Evolutionary conservation across 1,140 invertebrate species (phyloP).

Genomic region (Drosophila erecta): DNA sequence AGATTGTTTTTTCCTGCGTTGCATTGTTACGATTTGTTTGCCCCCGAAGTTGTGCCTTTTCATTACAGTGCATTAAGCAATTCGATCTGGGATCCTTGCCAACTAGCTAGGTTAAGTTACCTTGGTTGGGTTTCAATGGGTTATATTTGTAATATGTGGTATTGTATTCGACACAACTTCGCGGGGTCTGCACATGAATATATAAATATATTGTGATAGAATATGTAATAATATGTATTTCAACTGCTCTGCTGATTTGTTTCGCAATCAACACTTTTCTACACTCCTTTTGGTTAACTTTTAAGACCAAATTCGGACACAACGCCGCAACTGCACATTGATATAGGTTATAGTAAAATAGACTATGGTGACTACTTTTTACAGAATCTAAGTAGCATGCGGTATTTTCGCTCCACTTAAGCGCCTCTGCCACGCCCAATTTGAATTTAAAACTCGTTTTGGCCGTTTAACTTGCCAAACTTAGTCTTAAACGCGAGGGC

Average conservation of each 20-base stretch:
- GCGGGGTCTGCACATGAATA: slow-evolving; percentile 4
- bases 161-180: background rate
- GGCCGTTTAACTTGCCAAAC: background rate
- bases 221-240: slow-evolving; percentile 15
- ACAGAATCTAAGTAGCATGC: background rate
- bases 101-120: background rate
- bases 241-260: slow-evolving; percentile 6
- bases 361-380: slow-evolving; percentile 14
- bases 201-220: slow-evolving; percentile 17
- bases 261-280: background rate
- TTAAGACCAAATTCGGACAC: slow-evolving; percentile 10
- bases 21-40: slow-evolving; percentile 22
- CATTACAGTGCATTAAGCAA: background rate
- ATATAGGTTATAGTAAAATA: slow-evolving; percentile 26
- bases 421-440: background rate
- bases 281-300: background rate
- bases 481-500: no score
- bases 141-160: background rate
- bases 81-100: slow-evolving; percentile 5
- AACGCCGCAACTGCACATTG: slow-evolving; percentile 16
- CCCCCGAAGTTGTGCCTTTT: slow-evolving; percentile 5
- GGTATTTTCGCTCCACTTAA: background rate
- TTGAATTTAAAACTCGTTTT: background rate
- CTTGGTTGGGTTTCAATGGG: background rate
- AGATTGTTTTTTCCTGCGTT: slow-evolving; percentile 40